Percentiles rank a stretch among this genome's conserved stretches.
phyloP scores from a whole-genome alignment of 2,113 vertebrate genomes.

The Dromiciops gliroides region DNA sequence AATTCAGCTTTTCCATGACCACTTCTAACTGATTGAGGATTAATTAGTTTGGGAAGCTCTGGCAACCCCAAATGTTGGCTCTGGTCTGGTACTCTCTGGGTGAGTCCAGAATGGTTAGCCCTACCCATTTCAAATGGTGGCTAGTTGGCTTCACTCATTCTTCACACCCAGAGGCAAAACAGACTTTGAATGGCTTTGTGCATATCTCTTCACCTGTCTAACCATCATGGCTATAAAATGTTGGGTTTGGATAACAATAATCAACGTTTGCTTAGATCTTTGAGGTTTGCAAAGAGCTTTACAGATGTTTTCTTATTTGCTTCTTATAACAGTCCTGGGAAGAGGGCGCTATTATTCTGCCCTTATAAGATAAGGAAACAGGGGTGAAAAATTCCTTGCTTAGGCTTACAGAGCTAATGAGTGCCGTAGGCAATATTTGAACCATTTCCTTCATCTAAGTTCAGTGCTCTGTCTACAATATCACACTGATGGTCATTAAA shows the following conservation, averaged over 20 bases:
- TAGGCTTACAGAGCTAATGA: neutral
- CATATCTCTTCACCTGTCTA: neutral
- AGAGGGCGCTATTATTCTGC: neutral
- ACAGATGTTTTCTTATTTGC: neutral
- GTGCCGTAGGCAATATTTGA: neutral
- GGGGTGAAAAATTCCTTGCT: neutral
- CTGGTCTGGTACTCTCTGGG: neutral
- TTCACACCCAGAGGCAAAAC: neutral
- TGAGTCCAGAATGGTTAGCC: neutral
- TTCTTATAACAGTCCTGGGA: neutral
- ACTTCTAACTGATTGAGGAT: constrained; percentile 14
- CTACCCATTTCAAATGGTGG: neutral
- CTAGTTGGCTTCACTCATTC: neutral
- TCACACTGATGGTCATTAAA: neutral
- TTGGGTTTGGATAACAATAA: neutral
- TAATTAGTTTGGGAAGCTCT: no score
- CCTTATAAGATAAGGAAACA: neutral
- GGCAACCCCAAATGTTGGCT: neutral
- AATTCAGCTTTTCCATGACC: constrained; percentile 1
- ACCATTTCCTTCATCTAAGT: neutral
- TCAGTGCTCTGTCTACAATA: neutral
- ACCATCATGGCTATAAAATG: neutral
- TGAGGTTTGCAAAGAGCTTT: neutral
- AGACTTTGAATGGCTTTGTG: neutral
- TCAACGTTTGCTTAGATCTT: neutral